Base-by-base conservation (phyloP, 2,113 vertebrate species). In the Marmota monax region DNA sequence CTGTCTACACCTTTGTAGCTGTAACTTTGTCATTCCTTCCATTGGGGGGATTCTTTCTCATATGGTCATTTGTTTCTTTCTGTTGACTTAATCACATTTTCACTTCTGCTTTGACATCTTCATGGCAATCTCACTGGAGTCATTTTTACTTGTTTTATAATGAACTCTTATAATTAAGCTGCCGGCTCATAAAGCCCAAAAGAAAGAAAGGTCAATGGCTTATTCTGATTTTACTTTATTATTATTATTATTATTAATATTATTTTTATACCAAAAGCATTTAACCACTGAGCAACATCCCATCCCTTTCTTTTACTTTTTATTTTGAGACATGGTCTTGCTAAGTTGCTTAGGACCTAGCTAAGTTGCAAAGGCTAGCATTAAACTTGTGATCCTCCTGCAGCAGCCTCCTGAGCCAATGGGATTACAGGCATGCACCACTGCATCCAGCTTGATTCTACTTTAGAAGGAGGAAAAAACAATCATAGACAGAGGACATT, bases 21-120 rank as follows among this genome's bases (percentile, higher is more conserved):
- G 93, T 97, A 96, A 97, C 97, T 96, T 97, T 97, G 91, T 98
- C 97, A 93, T 97, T 97, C 95, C 98, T 98, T 98, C 97, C 97
- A 95, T 93, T 96, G 96, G 63, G 93, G 83, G 85, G 84, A 90
- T 98, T 98, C 77, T 80, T 97, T 96, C 95, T 96, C 95, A 96
- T 88, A 91, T 72, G 79, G 97, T 96, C 27, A 84, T 98, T 97
- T 93, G 95, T 98, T 95, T 98, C 96, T 96, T 94, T 86, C 78
- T 96, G 16, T 92, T 97, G 97, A 92, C 97, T 97, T 97, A 78
- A 70, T 97, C 82, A 98, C 83, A 84, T 98, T 98, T 94, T 98
- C 96, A 85, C 74, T 92, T 86, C 53, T 97, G 94, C 96, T 97
- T 96, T 98, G 96, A 98, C 97, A 97, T 97, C 96, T 98, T 97